Percentiles rank a stretch among this genome's conserved stretches.
Conservation (phyloP, 2,888 invertebrate species). For the Ennomos fuscantarius region DNA sequence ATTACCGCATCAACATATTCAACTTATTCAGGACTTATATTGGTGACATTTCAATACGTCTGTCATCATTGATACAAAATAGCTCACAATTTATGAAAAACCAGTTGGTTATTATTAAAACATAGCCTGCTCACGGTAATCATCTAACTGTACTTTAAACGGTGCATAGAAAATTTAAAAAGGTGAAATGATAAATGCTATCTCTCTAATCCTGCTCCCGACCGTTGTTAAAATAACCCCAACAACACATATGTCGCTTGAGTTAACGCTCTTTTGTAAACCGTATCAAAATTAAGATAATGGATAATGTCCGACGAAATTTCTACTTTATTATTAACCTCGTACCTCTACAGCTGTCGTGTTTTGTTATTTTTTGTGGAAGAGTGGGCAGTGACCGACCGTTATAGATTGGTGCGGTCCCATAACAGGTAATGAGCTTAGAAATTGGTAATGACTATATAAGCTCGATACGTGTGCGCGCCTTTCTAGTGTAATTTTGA, state of each 20-base stretch:
- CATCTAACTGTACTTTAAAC: constrained; percentile 33
- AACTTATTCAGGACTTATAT: constrained; percentile 23
- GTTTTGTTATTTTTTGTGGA: constrained; percentile 64
- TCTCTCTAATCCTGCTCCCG: constrained; percentile 53
- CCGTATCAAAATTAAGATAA: constrained; percentile 84
- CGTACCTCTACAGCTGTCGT: constrained; percentile 70
- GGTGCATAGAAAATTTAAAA: constrained; percentile 35
- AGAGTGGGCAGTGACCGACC: constrained; percentile 70
- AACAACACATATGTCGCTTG: constrained; percentile 70
- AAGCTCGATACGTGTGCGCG: constrained; percentile 60
- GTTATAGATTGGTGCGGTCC: constrained; percentile 71
- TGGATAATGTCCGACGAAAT: constrained; percentile 77
- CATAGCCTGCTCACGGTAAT: constrained; percentile 20
- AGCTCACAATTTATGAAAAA: constrained; percentile 13
- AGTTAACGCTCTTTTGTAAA: constrained; percentile 80
- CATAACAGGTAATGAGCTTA: constrained; percentile 76
- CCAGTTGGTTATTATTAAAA: constrained; percentile 22
- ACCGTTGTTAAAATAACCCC: constrained; percentile 41
- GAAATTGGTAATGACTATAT: constrained; percentile 80
- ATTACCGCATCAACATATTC: constrained; percentile 29
- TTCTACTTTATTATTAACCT: constrained; percentile 75
- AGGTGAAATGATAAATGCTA: constrained; percentile 48
- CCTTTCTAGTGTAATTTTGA: constrained; percentile 62
- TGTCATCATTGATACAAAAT: constrained; percentile 27
- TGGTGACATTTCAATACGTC: constrained; percentile 32